Conservation (phyloP, 2,113 vertebrate genomes). For the Salminus brasiliensis region DNA sequence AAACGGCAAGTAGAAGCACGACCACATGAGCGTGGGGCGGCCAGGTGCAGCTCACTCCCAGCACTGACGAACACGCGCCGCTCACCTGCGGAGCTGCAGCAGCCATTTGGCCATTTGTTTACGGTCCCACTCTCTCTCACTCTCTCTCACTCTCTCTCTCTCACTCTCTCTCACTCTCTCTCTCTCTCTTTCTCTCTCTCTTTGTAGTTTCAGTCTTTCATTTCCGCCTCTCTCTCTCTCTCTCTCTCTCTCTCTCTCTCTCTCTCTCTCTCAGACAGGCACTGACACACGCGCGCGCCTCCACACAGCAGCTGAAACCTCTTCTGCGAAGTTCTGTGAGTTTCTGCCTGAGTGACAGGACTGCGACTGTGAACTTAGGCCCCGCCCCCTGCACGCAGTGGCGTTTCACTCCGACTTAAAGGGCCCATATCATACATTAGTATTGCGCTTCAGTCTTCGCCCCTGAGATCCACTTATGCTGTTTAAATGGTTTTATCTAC, state of each 20-base stretch:
- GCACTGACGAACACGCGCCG: conserved; percentile 28
- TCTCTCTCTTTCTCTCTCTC: not conserved
- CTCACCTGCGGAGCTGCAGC: conserved; percentile 15
- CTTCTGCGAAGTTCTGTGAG: conserved; percentile 21
- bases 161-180: not conserved
- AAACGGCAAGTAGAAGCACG: conserved; percentile 48
- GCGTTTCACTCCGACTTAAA: conserved; percentile 32
- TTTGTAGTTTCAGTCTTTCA: too few relatives aligned
- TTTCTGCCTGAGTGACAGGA: conserved; percentile 30
- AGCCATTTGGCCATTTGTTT: conserved; percentile 27
- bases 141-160: not conserved
- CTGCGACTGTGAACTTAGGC: conserved; percentile 34
- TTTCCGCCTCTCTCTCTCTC: too few relatives aligned
- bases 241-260: not conserved
- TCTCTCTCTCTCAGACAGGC: not conserved
- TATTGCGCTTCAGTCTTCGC: too few relatives aligned
- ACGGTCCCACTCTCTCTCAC: not conserved
- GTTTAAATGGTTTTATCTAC: too few relatives aligned
- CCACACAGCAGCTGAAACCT: conserved; percentile 24
- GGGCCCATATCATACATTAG: not conserved
- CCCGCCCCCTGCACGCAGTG: conserved; percentile 32
- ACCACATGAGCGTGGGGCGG: conserved; percentile 39
- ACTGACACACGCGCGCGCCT: not conserved
- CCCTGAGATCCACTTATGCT: too few relatives aligned
- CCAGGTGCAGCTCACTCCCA: conserved; percentile 46